Conservation (phyloP, 1,140 invertebrate genomes). For the Heterodera schachtii region DNA sequence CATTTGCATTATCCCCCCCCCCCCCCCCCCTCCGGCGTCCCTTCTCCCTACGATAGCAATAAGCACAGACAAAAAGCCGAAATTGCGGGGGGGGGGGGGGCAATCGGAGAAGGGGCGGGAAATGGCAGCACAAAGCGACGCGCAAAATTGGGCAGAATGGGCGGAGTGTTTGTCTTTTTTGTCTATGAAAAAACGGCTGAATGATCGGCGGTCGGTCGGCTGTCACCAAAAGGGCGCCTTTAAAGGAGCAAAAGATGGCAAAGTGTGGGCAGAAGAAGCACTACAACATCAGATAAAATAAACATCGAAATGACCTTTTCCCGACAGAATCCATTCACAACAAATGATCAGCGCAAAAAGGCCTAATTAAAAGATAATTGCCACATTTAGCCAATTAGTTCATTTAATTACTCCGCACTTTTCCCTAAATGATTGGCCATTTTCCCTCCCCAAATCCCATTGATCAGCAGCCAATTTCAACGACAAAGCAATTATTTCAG, state of each 20-base stretch:
- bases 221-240: background rate
- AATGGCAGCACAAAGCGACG: background rate
- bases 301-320: too few relatives aligned
- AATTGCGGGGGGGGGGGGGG: background rate
- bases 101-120: too few relatives aligned
- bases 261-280: background rate
- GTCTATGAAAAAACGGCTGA: background rate
- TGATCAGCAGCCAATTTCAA: background rate
- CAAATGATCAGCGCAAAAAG: background rate
- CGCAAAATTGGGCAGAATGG: background rate
- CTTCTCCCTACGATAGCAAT: background rate
- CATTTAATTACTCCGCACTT: too few relatives aligned
- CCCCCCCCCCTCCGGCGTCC: too few relatives aligned
- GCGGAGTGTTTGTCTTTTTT: slow-evolving; percentile 1
- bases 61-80: background rate
- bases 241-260: background rate
- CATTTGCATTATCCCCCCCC: background rate
- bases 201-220: background rate
- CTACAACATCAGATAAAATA: too few relatives aligned
- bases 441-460: background rate
- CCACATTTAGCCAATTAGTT: too few relatives aligned
- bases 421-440: too few relatives aligned
- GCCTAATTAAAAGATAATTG: background rate
- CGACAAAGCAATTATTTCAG: background rate
- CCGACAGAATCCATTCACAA: too few relatives aligned